These are phyloP conservation scores for Mesembrinibis cayennensis DNA, from an alignment of 2,113 vertebrate species.

Conservation along the genomic window DNA sequence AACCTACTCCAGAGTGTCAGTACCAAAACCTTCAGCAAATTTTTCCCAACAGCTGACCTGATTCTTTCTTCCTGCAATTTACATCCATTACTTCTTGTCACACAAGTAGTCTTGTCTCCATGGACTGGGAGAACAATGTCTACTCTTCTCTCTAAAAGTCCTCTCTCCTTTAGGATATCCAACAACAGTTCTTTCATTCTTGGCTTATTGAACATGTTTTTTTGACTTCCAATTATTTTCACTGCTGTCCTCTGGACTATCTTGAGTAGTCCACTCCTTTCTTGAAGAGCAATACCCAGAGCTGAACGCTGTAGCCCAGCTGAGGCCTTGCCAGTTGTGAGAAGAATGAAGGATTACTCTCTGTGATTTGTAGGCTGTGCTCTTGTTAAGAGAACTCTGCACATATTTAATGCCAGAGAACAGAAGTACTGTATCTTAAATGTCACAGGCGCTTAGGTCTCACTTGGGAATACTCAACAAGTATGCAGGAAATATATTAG, in stretches of 20 bases:
- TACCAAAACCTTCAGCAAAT: neutral
- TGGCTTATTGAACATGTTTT: rapidly evolving
- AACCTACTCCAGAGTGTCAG: neutral
- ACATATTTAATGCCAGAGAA: neutral
- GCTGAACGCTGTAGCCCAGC: neutral
- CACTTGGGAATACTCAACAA: neutral
- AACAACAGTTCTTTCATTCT: neutral
- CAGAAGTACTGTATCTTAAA: neutral
- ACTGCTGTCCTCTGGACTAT: neutral
- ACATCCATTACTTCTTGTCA: neutral
- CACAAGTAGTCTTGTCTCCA: neutral
- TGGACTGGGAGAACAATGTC: neutral
- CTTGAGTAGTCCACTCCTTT: neutral
- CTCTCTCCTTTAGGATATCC: neutral
- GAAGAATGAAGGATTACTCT: neutral
- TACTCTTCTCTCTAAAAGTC: neutral
- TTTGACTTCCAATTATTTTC: neutral
- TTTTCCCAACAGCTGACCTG: neutral
- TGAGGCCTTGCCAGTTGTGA: neutral
- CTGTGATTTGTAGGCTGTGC: neutral
- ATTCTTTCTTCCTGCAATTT: neutral
- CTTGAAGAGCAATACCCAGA: neutral
- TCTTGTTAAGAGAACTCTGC: neutral
- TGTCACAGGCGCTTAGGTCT: neutral
- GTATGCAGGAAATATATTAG: neutral